Base-by-base conservation (phyloP, 2,113 vertebrate species). In the Vulpes vulpes region DNA sequence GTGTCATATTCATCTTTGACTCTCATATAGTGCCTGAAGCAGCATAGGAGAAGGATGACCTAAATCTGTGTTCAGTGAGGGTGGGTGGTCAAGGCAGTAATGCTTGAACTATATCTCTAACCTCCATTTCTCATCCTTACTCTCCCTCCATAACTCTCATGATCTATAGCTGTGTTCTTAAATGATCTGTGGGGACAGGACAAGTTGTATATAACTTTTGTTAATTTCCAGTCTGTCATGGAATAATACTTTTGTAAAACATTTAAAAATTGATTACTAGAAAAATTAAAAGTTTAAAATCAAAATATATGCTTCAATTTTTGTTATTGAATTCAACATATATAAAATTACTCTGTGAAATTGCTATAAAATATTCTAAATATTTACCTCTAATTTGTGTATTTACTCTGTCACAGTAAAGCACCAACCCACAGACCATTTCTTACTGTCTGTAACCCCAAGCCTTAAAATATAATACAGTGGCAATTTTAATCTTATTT, bases 171-270 rank as follows among this genome's bases (percentile, higher is more conserved):
- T 57, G 4, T 91, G 15, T 60, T 95, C 51, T 87, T 17, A 89
- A 71, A 74, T 25, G 53, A 78, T 71, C 22, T 82, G 62, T 84
- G 43, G 55, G 30, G 35, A 25, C 83, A 71, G n/a, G 55, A 83
- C 43, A 32, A 27, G n/a, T 88, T 91, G 65, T 89, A 73, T 89
- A 73, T 49, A 78, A 69, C 91, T 79, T 91, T 87, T 91, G 38
- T 83, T 11, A 35, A 51, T 73, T 96, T 94, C 7, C 1, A 19
- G 35, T 87, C 55, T 90, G 14, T 71, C 22, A 32, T 57, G 10
- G 32, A 81, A 53, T 67, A 3, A 62, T 74, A 76, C 32, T 86
- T 92, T 64, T 82, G n/a, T 69, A 69, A 71, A 71, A 88, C 27
- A 59, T 16, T 80, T 11, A 57, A 86, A 95, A 90, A 59, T 43